Conservation (phyloP, 2,113 vertebrate genomes). For the Syngnathoides biaculeatus region DNA sequence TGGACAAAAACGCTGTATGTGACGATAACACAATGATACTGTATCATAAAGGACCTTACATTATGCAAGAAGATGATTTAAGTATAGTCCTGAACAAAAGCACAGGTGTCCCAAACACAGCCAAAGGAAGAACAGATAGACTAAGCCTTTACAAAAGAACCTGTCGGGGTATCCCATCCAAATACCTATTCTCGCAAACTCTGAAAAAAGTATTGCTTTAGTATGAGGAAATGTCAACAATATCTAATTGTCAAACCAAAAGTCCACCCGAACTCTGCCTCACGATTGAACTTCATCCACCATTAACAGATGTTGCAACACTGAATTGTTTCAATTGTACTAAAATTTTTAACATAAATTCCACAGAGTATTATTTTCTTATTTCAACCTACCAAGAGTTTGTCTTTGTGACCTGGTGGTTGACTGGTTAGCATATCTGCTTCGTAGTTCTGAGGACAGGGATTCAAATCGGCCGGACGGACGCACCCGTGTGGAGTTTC, state of each 20-base stretch:
- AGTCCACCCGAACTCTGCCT: constrained; percentile 41
- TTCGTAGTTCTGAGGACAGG: too few relatives aligned
- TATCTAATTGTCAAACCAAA: constrained; percentile 60
- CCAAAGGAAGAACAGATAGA: not conserved
- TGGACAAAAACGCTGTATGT: not conserved
- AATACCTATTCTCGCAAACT: not conserved
- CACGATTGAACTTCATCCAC: constrained; percentile 4
- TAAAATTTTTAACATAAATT: not conserved
- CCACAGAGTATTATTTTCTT: not conserved
- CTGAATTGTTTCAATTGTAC: not conserved
- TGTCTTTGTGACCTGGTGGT: not conserved
- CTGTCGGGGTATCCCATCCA: not conserved
- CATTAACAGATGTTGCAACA: constrained; percentile 30
- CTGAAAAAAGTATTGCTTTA: not conserved
- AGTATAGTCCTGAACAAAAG: not conserved
- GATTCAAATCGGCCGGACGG: too few relatives aligned
- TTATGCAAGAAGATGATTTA: not conserved
- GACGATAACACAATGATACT: not conserved
- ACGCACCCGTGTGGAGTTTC: too few relatives aligned
- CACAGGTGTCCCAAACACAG: not conserved
- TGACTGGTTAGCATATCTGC: too few relatives aligned
- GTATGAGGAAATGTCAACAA: constrained; percentile 1
- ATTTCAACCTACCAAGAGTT: not conserved
- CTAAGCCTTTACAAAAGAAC: not conserved
- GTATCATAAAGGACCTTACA: not conserved